Evolutionary conservation across 37 sponge, comb jelly and placozoan species (phyloP).

Genomic region (Ianthella basta): DNA sequence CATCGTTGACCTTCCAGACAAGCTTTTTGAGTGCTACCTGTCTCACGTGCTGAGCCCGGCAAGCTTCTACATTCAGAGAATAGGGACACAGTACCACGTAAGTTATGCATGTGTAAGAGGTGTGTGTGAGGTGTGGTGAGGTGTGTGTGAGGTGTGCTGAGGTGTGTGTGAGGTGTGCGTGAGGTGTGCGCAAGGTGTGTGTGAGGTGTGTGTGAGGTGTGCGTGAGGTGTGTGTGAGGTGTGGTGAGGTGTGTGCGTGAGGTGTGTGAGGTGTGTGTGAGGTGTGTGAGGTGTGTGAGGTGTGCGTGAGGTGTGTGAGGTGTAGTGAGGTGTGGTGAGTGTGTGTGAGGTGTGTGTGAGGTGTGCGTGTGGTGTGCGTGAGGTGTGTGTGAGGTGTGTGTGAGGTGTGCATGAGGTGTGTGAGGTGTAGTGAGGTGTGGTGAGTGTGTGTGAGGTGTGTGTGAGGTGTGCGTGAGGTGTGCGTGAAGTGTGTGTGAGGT

Average conservation of each 20-base stretch:
- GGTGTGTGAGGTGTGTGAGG: not conserved
- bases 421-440: too few relatives aligned
- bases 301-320: not conserved
- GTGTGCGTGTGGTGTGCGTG: too few relatives aligned
- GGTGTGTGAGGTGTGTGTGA: not conserved
- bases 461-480: too few relatives aligned
- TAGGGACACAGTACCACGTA: not conserved
- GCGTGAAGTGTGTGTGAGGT: too few relatives aligned
- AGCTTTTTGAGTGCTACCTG: not conserved
- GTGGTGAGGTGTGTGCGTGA: not conserved
- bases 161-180: not conserved
- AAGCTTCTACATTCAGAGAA: conserved; percentile 20
- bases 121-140: too few relatives aligned
- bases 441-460: too few relatives aligned
- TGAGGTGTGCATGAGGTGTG: too few relatives aligned
- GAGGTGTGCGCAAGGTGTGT: not conserved
- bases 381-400: too few relatives aligned
- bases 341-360: too few relatives aligned
- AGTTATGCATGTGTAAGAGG: not conserved
- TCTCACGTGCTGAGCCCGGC: conserved; percentile 8
- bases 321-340: not conserved
- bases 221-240: not conserved
- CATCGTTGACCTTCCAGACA: not conserved
- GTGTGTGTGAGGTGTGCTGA: too few relatives aligned
- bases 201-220: not conserved